Conservation (phyloP, 2,888 invertebrate species). For the Troides aeacus region DNA sequence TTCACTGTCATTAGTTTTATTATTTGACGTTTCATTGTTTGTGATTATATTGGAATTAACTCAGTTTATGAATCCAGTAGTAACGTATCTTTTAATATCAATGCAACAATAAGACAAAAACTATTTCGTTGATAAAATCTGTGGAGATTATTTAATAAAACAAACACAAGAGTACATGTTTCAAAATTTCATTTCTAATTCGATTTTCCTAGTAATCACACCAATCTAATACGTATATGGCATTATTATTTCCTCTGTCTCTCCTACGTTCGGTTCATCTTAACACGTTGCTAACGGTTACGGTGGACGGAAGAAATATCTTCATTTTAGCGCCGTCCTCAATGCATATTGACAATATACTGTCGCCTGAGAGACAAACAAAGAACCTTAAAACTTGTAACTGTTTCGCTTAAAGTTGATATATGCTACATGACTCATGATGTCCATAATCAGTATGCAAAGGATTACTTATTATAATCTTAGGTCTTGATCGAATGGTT, state of each 20-base stretch:
- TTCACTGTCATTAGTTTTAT: no score
- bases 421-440: constrained; percentile 45
- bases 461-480: not conserved
- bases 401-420: constrained; percentile 59
- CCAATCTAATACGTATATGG: not conserved
- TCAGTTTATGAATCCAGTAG: no score
- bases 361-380: constrained; percentile 34
- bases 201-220: not conserved
- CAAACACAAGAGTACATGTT: no score
- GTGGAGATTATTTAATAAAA: no score
- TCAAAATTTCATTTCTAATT: no score
- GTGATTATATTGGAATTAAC: no score
- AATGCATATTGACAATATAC: constrained; percentile 39
- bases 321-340: constrained; percentile 34
- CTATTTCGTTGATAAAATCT: no score
- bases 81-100: no score
- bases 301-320: constrained; percentile 23
- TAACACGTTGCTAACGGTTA: constrained; percentile 24
- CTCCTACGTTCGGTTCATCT: not conserved
- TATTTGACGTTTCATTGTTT: no score
- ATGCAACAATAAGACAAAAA: no score
- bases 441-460: constrained; percentile 11
- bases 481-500: constrained; percentile 6
- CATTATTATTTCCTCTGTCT: constrained; percentile 3
- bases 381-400: constrained; percentile 57